Conservation (phyloP, 2,888 invertebrate genomes). For the Hypomecis atomaria region DNA sequence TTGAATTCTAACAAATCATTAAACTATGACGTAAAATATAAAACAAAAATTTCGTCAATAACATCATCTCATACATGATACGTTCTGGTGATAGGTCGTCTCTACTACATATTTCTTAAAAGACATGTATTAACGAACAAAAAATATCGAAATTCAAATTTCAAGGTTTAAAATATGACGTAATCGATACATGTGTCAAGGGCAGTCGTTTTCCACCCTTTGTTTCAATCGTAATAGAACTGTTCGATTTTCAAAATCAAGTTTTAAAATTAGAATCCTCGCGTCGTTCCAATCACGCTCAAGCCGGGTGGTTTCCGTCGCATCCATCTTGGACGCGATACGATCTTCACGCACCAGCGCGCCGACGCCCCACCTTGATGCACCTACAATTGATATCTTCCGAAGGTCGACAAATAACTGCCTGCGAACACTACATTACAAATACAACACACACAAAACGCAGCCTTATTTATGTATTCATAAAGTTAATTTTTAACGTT, state of each 20-base stretch:
- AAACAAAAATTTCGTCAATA: no score
- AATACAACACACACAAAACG: slow-evolving; percentile 1
- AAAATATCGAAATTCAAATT: no score
- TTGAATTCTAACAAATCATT: no score
- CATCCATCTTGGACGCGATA: slow-evolving; percentile 62
- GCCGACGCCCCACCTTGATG: slow-evolving; percentile 56
- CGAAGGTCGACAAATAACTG: slow-evolving; percentile 80
- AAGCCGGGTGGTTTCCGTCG: slow-evolving; percentile 48
- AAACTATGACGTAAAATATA: no score
- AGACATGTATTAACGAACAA: no score
- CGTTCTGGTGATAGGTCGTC: no score
- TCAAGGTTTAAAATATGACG: no score
- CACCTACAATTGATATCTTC: slow-evolving; percentile 78
- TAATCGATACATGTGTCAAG: no score
- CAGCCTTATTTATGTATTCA: slow-evolving; percentile 7
- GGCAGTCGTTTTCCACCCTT: no score
- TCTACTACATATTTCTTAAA: no score
- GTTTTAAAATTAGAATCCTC: slow-evolving; percentile 36
- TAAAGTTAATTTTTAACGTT: slow-evolving; percentile 23
- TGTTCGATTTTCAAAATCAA: slow-evolving; percentile 24
- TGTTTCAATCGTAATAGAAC: no score
- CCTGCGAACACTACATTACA: slow-evolving; percentile 45
- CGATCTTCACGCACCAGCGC: slow-evolving; percentile 69
- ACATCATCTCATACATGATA: no score
- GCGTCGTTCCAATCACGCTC: slow-evolving; percentile 38